Evolutionary conservation across 2,113 vertebrate genomes (phyloP), one percentile per base, ranked within the genome.

Genomic region (Pituophis catenifer): DNA sequence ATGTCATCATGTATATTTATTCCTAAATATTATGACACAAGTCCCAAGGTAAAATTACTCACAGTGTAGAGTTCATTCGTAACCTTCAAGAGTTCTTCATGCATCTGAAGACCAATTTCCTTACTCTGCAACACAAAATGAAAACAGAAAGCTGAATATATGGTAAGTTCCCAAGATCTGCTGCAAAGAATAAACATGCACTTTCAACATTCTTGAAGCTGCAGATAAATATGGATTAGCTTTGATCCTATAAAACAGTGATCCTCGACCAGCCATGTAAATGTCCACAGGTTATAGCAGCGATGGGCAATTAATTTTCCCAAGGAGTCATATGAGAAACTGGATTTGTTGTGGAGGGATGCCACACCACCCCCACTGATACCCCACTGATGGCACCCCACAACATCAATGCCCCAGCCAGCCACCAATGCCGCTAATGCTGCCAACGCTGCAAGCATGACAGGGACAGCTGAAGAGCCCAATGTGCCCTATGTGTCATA

Each of bases 1-100:
- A 9, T 7, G 38, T 44, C 5, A 24, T 0, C 0, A 17, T 85
- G 11, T 0, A 3, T 19, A 33, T 50, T 1, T 0, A 0, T 19
- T 85, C 12, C 89, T 57, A 29, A 90, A 57, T 38, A 6, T 13
- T 21, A 38, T 62, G 54, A 24, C 0, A 0, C 6, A 38, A 90
- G 44, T 48, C 1, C 2, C 0, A 87, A 52, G 3, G 9, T 10
- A 38, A 21, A 57, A 1, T 0, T 93, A 98, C 99, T 99, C 96
- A 99, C 99, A 10, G 99, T 99, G 97, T 99, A 99, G n/a, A 99
- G 98, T 96, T 99, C 99, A 0, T 99, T 99, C 94, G 99, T 99
- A 96, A 99, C 99, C 87, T 99, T 99, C 96, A 99, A 97, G 1
- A 99, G 97, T 89, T 99, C 99, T 88, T 99, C 99, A 0, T 99